A percentile compares a stretch with the other conserved stretches of the same genome.
Evolutionary conservation across 1,140 invertebrate genomes (phyloP).

Genomic region (Hyphantria cunea): DNA sequence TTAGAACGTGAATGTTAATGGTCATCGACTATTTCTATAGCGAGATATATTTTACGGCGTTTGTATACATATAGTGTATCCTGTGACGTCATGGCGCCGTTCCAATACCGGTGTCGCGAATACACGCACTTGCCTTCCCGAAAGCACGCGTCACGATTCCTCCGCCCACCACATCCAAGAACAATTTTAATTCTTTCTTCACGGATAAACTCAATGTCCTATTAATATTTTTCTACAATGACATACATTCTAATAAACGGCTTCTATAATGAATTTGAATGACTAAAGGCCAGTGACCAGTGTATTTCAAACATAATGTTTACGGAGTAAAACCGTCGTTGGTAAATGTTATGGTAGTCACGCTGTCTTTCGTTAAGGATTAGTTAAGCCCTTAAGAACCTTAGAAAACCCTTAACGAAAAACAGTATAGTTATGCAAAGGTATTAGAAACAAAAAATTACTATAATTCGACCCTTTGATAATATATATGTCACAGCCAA

Average conservation of each 20-base stretch:
- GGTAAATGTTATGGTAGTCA: too few species aligned
- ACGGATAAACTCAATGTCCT: constrained; percentile 44
- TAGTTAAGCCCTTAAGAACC: too few species aligned
- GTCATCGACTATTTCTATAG: constrained; percentile 54
- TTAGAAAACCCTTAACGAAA: too few species aligned
- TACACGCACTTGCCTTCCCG: constrained; percentile 24
- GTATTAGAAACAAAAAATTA: too few species aligned
- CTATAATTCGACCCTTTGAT: too few species aligned
- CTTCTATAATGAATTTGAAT: constrained; percentile 22
- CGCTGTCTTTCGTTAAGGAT: too few species aligned
- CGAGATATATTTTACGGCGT: constrained; percentile 36
- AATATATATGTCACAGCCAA: too few species aligned
- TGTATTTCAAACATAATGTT: not conserved
- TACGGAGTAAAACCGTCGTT: constrained; percentile 3
- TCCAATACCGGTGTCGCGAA: constrained; percentile 21
- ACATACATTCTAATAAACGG: constrained; percentile 23
- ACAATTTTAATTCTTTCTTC: constrained; percentile 48
- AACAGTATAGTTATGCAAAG: too few species aligned
- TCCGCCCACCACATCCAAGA: constrained; percentile 46
- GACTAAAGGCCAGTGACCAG: constrained; percentile 5
- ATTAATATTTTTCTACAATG: constrained; percentile 44
- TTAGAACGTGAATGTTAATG: constrained; percentile 39
- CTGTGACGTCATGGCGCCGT: constrained; percentile 35
- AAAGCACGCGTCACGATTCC: constrained; percentile 23
- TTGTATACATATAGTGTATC: constrained; percentile 12